A percentile compares a stretch with the other conserved stretches of the same genome.
phyloP scores from a whole-genome alignment of 2,888 invertebrate genomes.

The Anaspis maculata region DNA sequence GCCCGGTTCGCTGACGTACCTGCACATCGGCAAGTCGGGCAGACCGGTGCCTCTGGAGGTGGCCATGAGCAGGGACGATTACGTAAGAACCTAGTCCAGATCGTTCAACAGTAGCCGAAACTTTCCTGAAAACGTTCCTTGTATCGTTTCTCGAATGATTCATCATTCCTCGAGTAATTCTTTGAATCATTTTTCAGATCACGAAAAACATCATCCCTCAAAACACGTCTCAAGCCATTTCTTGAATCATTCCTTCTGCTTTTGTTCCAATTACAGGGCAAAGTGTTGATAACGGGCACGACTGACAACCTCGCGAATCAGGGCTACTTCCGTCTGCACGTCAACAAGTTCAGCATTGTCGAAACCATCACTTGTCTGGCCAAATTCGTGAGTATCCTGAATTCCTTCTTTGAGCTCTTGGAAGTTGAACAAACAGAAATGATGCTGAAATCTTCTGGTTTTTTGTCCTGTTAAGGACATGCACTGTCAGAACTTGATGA shows the following conservation, averaged over 20 bases:
- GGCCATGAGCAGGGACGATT: slow-evolving; percentile 36
- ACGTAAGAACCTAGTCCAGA: slow-evolving; percentile 30
- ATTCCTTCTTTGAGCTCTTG: too few relatives aligned
- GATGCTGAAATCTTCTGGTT: neutral
- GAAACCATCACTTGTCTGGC: slow-evolving; percentile 55
- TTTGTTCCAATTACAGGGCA: slow-evolving; percentile 43
- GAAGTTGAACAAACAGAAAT: too few relatives aligned
- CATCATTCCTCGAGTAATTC: too few relatives aligned
- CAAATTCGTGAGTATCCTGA: slow-evolving; percentile 39
- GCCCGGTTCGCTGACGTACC: slow-evolving; percentile 54
- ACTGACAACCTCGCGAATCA: slow-evolving; percentile 34
- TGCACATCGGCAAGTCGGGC: slow-evolving; percentile 52
- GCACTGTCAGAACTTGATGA: slow-evolving; percentile 49
- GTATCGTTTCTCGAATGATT: too few relatives aligned
- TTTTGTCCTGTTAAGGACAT: slow-evolving; percentile 40
- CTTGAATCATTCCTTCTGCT: neutral
- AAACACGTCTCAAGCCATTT: neutral
- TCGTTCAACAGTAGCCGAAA: too few relatives aligned
- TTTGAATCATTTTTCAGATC: too few relatives aligned
- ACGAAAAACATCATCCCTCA: too few relatives aligned
- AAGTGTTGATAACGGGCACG: slow-evolving; percentile 50
- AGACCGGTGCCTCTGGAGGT: slow-evolving; percentile 46
- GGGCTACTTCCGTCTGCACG: slow-evolving; percentile 53
- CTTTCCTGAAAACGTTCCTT: too few relatives aligned
- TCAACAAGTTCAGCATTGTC: slow-evolving; percentile 50